These are phyloP conservation scores for Orthonevra nobilis DNA, from an alignment of 2,888 invertebrate species.

Conservation along the genomic window DNA sequence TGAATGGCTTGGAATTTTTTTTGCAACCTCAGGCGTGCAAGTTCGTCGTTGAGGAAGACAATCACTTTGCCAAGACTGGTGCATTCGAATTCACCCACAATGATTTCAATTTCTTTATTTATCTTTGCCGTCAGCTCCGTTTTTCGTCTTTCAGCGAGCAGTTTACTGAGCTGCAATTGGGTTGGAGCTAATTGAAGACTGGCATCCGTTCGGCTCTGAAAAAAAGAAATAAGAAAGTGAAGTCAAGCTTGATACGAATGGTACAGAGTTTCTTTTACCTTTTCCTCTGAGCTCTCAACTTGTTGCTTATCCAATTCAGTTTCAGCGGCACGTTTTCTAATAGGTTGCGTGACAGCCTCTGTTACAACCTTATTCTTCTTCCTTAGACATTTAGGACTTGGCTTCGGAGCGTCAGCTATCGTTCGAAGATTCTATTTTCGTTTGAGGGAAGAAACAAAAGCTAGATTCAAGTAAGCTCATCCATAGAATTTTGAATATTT, in stretches of 20 bases:
- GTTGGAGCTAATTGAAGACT: no score
- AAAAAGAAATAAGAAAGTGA: no score
- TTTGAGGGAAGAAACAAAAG: conserved; percentile 36
- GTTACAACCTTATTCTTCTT: no score
- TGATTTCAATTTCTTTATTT: conserved; percentile 81
- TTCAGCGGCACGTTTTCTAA: background rate
- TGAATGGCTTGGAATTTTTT: conserved; percentile 89
- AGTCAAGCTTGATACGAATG: no score
- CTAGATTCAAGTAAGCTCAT: no score
- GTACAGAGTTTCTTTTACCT: no score
- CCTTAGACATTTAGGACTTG: conserved; percentile 74
- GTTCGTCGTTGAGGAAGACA: conserved; percentile 89
- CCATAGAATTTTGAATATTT: no score
- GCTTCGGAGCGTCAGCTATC: conserved; percentile 71
- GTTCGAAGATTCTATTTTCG: conserved; percentile 74
- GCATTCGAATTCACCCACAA: conserved; percentile 86
- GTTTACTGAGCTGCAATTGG: no score
- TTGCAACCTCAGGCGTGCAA: conserved; percentile 88
- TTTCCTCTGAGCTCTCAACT: background rate
- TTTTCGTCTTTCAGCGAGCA: no score
- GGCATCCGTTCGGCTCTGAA: no score
- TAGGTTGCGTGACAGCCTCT: no score
- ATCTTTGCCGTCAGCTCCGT: conserved; percentile 72
- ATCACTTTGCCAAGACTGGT: conserved; percentile 86
- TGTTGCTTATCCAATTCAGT: background rate